Evolutionary conservation across 2,113 vertebrate genomes (phyloP).

Genomic region (Charina bottae): DNA sequence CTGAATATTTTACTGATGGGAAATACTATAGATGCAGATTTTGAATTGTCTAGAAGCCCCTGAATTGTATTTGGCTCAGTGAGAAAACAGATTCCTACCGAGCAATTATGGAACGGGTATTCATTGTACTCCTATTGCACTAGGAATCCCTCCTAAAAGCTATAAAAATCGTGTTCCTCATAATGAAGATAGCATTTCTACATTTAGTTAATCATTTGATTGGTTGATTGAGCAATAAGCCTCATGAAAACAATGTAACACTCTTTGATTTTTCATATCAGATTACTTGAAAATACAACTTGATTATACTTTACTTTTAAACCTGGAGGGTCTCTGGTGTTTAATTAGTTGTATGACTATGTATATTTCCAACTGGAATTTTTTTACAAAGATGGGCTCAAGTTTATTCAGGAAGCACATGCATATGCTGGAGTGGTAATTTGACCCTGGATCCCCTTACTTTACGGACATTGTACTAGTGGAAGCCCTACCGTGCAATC

Average conservation of each 20-base stretch:
- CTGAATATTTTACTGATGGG: neutral
- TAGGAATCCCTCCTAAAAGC: neutral
- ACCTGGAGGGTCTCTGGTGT: constrained; percentile 46
- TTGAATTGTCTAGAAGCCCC: neutral
- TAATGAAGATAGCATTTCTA: neutral
- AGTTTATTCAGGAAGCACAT: neutral
- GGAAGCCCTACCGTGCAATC: neutral
- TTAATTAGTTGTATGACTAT: constrained; percentile 36
- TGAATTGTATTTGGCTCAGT: neutral
- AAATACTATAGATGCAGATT: neutral
- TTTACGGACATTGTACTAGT: neutral
- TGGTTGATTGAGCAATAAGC: neutral
- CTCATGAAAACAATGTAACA: neutral
- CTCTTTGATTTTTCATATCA: neutral
- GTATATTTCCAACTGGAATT: neutral
- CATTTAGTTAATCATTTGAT: neutral
- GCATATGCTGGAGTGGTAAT: neutral
- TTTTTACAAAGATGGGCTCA: neutral
- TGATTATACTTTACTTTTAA: constrained; percentile 55
- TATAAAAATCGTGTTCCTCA: neutral
- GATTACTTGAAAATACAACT: constrained; percentile 44
- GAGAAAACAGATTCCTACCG: neutral
- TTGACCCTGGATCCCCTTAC: neutral
- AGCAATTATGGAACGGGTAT: neutral
- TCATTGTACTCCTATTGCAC: neutral